Evolutionary conservation across 2,888 invertebrate genomes (phyloP), one percentile per base, ranked within the genome.

Genomic region (Hyposoter dolosus): DNA sequence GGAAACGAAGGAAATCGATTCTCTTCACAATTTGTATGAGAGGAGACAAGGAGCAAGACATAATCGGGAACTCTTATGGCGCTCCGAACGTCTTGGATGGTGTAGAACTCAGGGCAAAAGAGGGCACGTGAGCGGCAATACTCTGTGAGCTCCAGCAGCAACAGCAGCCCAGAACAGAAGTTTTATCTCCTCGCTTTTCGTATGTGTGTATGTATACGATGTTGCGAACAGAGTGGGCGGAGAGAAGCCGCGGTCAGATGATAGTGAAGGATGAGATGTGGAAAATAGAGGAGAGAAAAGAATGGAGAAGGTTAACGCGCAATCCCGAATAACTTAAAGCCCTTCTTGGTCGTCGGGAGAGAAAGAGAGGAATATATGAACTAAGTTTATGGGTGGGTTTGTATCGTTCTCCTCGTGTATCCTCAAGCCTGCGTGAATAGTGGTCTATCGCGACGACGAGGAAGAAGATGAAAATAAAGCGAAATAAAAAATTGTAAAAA

Each of bases 331-430:
- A 87, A 85, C 86, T 87, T 83, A 86, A 84, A 87, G 82, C 72
- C 65, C 77, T 76, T 77, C 71, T 74, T 66, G 75, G 50, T 83
- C 47, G 82, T 74, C 47, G 77, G 71, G 66, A 15, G 47, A 47
- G 65, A 66, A 43, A 77, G 50, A 35, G 43, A 74, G 23, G 28
- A 63, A 53, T 72, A 88, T 85, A 89, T 82, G 88, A 88, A 63
- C 75, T 68, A 84, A 88, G 90, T 92, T 91, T 92, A 91, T 91
- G 90, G 90, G 91, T 91, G 90, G 90, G 90, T 90, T 82, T 89
- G 84, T 79, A 84, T 85, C 81, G 66, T 76, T 79, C 82, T 47
- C 87, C 77, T 82, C 74, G 60, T 47, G 83, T 86, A 85, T 82
- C 78, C 85, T 86, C 88, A 86, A 50, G 77, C 83, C 83, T 76